phyloP scores from a whole-genome alignment of 2,888 invertebrate genomes.

The Notodonta ziczac region DNA sequence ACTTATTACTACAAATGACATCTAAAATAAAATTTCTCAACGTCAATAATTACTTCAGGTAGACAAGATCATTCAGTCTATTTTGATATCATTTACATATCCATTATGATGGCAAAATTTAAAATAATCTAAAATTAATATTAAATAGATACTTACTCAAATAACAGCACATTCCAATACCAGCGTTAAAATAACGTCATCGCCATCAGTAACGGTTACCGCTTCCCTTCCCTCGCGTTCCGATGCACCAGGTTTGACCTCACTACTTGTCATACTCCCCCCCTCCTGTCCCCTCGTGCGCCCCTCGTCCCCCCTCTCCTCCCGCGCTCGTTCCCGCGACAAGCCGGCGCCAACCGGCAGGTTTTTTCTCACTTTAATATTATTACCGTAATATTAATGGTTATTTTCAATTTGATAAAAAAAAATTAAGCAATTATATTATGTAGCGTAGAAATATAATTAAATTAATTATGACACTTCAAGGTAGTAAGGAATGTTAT shows the following conservation, averaged over 20 bases:
- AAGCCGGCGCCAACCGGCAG: slow-evolving; percentile 70
- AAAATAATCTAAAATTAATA: no score
- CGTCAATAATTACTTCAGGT: no score
- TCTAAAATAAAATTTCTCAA: no score
- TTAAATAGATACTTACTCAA: neutral
- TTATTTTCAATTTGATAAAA: neutral
- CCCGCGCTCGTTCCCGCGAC: slow-evolving; percentile 51
- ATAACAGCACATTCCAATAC: neutral
- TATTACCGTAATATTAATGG: slow-evolving; percentile 18
- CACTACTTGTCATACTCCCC: slow-evolving; percentile 55
- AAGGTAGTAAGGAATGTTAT: neutral
- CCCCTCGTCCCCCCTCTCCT: slow-evolving; percentile 25
- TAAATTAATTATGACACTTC: neutral
- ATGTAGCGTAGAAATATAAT: neutral
- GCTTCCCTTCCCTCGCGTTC: slow-evolving; percentile 44
- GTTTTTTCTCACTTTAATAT: slow-evolving; percentile 46
- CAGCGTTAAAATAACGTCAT: slow-evolving; percentile 17
- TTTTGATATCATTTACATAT: neutral
- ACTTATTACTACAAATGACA: no score
- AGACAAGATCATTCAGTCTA: no score
- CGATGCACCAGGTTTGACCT: slow-evolving; percentile 73
- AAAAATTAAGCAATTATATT: neutral
- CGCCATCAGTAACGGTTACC: slow-evolving; percentile 18
- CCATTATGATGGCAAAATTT: neutral
- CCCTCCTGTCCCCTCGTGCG: slow-evolving; percentile 18